Evolutionary conservation across 1,140 invertebrate species (phyloP).

Genomic region (Eriosoma lanigerum): DNA sequence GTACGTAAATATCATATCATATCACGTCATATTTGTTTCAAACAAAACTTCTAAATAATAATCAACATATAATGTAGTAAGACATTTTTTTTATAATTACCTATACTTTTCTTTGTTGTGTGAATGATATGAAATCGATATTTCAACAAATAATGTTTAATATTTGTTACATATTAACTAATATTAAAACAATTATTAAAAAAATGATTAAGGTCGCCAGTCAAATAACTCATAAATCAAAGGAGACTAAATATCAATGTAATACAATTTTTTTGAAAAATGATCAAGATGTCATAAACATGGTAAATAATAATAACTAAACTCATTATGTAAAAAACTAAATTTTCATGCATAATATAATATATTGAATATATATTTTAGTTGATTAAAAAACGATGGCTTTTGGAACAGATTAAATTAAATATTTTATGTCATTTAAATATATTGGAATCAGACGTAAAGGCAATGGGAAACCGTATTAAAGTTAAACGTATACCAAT

Average conservation of each 20-base stretch:
- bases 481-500: slow-evolving; percentile 17
- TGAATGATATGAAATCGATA: too few relatives aligned
- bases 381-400: not conserved
- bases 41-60: too few relatives aligned
- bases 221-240: not conserved
- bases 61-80: too few relatives aligned
- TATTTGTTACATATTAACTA: too few relatives aligned
- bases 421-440: not conserved
- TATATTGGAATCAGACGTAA: not conserved
- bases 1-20: too few relatives aligned
- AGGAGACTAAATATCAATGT: not conserved
- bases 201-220: not conserved
- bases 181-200: too few relatives aligned
- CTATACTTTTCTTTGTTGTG: too few relatives aligned
- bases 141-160: too few relatives aligned
- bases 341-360: not conserved
- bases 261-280: not conserved
- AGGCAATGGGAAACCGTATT: not conserved
- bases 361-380: not conserved
- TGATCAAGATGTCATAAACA: not conserved
- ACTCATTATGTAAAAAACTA: not conserved
- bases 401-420: not conserved
- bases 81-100: too few relatives aligned
- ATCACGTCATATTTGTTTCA: too few relatives aligned
- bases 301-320: not conserved